phyloP scores from a whole-genome alignment of 2,113 vertebrate species.

The Notechis scutatus region DNA sequence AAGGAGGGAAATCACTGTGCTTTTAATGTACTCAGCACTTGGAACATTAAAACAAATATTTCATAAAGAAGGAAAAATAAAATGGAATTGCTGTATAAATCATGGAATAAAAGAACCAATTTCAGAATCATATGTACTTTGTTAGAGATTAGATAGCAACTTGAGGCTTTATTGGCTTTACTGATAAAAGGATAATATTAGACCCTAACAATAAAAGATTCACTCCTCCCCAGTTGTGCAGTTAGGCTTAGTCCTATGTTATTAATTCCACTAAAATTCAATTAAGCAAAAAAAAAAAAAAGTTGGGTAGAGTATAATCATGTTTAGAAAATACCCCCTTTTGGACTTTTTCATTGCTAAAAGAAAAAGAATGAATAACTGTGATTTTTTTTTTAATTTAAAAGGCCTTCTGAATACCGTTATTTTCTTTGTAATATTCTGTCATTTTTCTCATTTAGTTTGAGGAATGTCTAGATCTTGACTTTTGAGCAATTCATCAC shows the following conservation, averaged over 20 bases:
- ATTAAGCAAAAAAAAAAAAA: neutral
- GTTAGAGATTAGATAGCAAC: neutral
- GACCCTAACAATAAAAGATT: slow-evolving; percentile 4
- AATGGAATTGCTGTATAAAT: slow-evolving; percentile 20
- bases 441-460: slow-evolving; percentile 44
- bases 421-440: slow-evolving; percentile 45
- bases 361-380: slow-evolving; percentile 36
- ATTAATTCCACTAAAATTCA: neutral
- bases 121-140: slow-evolving; percentile 6
- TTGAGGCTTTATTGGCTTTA: slow-evolving; percentile 11
- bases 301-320: slow-evolving; percentile 35
- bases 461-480: slow-evolving; percentile 39
- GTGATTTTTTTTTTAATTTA: neutral
- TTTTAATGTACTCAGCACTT: slow-evolving; percentile 46
- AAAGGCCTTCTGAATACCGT: slow-evolving; percentile 38
- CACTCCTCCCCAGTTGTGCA: rapidly evolving
- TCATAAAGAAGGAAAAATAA: slow-evolving; percentile 16
- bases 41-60: neutral
- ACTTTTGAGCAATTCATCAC: slow-evolving; percentile 18
- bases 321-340: slow-evolving; percentile 34
- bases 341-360: slow-evolving; percentile 35
- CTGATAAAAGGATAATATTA: neutral
- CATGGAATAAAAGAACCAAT: slow-evolving; percentile 40
- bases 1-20: slow-evolving; percentile 41
- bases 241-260: neutral